Percentiles rank a stretch among this genome's conserved stretches.
phyloP scores from a whole-genome alignment of 2,888 invertebrate species.

The Drosophila trichaetosa region DNA sequence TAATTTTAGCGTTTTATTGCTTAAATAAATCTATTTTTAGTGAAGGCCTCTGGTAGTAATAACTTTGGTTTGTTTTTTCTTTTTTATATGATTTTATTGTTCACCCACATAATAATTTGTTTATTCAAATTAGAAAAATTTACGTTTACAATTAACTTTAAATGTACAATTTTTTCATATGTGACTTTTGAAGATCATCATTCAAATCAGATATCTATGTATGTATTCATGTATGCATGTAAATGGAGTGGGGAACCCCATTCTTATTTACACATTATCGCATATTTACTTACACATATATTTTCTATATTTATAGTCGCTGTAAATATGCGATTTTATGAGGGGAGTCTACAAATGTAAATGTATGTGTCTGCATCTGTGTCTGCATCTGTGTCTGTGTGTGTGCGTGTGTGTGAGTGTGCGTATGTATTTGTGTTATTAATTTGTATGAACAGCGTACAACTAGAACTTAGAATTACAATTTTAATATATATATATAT shows the following conservation, averaged over 20 bases:
- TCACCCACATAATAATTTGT: slow-evolving; percentile 78
- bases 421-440: slow-evolving; percentile 27
- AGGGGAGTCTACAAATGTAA: slow-evolving; percentile 14
- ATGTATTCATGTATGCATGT: slow-evolving; percentile 36
- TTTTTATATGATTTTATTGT: slow-evolving; percentile 57
- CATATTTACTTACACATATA: slow-evolving; percentile 25
- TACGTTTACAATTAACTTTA: slow-evolving; percentile 74
- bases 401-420: slow-evolving; percentile 29
- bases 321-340: slow-evolving; percentile 40
- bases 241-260: slow-evolving; percentile 54
- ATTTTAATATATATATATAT: slow-evolving; percentile 51
- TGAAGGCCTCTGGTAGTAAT: background rate
- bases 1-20: no score
- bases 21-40: background rate
- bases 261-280: slow-evolving; percentile 44
- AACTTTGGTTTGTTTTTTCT: background rate
- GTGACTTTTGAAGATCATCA: slow-evolving; percentile 74
- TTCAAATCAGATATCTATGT: slow-evolving; percentile 53
- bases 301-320: slow-evolving; percentile 20
- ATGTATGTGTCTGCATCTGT: slow-evolving; percentile 14
- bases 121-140: slow-evolving; percentile 79
- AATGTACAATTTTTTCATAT: slow-evolving; percentile 68
- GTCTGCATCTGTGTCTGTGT: slow-evolving; percentile 11
- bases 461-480: slow-evolving; percentile 59
- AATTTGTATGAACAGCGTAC: slow-evolving; percentile 70